A percentile compares a stretch with the other conserved stretches of the same genome.
phyloP scores from a whole-genome alignment of 1,140 invertebrate species.

The Mya arenaria region DNA sequence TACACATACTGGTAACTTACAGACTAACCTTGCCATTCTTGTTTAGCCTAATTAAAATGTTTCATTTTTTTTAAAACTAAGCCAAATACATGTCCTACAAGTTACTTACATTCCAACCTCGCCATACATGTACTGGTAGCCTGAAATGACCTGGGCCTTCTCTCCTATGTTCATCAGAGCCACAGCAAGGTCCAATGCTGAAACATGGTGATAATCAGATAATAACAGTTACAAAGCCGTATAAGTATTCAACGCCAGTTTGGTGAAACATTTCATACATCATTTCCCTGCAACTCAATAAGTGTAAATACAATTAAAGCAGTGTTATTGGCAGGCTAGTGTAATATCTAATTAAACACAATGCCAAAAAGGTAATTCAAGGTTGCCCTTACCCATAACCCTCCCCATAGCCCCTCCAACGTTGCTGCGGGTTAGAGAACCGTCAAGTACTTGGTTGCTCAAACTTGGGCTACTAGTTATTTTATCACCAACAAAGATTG shows the following conservation, averaged over 20 bases:
- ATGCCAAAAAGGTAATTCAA: background rate
- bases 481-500: too few relatives aligned
- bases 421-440: too few relatives aligned
- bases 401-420: too few relatives aligned
- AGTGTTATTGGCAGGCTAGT: background rate
- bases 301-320: background rate
- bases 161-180: constrained; percentile 40
- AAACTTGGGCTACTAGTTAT: too few relatives aligned
- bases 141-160: constrained; percentile 14
- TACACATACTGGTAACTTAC: too few relatives aligned
- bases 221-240: too few relatives aligned
- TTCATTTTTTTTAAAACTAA: too few relatives aligned
- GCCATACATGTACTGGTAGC: constrained; percentile 50
- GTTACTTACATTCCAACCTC: constrained; percentile 45
- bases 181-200: constrained; percentile 46
- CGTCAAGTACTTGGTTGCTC: too few relatives aligned
- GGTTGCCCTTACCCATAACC: too few relatives aligned
- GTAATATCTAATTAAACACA: background rate
- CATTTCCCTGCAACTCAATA: background rate
- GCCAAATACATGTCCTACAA: background rate
- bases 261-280: background rate
- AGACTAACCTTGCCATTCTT: too few relatives aligned
- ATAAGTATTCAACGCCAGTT: background rate
- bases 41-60: too few relatives aligned
- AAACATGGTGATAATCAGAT: background rate